Base-by-base conservation (phyloP, 2,797 vertebrate species). In the Chelon labrosus region DNA sequence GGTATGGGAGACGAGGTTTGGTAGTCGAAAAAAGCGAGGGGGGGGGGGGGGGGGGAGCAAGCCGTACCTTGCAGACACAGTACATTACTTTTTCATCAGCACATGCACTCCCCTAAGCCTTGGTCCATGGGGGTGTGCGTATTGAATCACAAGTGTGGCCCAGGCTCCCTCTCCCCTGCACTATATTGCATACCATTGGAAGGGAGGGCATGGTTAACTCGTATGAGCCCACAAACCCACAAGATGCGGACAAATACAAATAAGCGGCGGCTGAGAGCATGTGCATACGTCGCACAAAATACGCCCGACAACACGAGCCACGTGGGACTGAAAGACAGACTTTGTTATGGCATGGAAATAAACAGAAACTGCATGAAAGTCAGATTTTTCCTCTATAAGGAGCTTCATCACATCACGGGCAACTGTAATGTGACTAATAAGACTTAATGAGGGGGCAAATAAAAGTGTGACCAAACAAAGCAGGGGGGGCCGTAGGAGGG, bases 81-180 rank as follows among this genome's bases (percentile, higher is more conserved):
- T 92, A 94, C 92, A 94, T 94, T 94, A 94, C 92, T 93, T 94
- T 95, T 94, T 94, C 94, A 94, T 94, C 93, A 94, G 93, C 92
- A 90, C 91, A 93, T 91, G 88, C 85, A 85, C 85, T 93, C 91
- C 91, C 92, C 85, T 90, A 92, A 92, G 92, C 89, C 82, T 87
- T 63, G 83, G 90, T 90, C 91, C 86, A 85, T 58, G 81, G 89
- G 90, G 90, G 89, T 86, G 85, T 85, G 89, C 79, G 75, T 87
- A 88, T 84, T 88, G 89, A 93, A 90, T 91, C 86, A 89, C 89
- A 88, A 89, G 90, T 80, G 70, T 79, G 80, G 85, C 83, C 88
- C 60, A 3, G 63, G 67, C 68, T 82, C 53, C 25, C 78, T 82
- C 31, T 3, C 31, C 71, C 70, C 79, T 74, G 72, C 85, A 77